Conservation (phyloP, 2,888 invertebrate genomes). For the Macaria liturata region DNA sequence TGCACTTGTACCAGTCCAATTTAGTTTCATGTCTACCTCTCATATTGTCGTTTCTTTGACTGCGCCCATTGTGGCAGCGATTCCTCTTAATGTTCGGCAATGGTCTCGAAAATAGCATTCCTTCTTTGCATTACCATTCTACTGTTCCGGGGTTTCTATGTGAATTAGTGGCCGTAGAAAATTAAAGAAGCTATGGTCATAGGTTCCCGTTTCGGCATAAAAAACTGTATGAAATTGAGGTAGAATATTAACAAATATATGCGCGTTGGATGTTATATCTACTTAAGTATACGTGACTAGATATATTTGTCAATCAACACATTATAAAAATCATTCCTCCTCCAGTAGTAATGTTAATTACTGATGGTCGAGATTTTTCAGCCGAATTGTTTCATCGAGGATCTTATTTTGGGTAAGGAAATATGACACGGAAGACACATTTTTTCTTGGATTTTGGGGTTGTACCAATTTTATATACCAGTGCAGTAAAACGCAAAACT, state of each 20-base stretch:
- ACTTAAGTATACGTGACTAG: neutral
- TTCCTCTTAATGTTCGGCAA: conserved; percentile 42
- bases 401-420: no score
- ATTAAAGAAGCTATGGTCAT: conserved; percentile 33
- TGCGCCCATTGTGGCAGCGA: conserved; percentile 37
- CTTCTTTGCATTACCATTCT: conserved; percentile 37
- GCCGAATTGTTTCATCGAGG: no score
- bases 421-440: no score
- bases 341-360: no score
- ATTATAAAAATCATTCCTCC: no score
- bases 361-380: no score
- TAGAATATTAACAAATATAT: conserved; percentile 33
- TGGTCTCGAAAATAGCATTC: conserved; percentile 40
- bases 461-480: no score
- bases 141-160: conserved; percentile 33
- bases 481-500: no score
- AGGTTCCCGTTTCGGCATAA: conserved; percentile 23
- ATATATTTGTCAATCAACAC: no score
- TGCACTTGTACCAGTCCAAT: no score
- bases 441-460: no score
- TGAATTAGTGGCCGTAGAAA: conserved; percentile 29
- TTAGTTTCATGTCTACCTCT: conserved; percentile 20
- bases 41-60: conserved; percentile 46
- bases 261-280: conserved; percentile 28
- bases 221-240: no score